Evolutionary conservation across 2,888 invertebrate genomes (phyloP).

Genomic region (Aricia artaxerxes): DNA sequence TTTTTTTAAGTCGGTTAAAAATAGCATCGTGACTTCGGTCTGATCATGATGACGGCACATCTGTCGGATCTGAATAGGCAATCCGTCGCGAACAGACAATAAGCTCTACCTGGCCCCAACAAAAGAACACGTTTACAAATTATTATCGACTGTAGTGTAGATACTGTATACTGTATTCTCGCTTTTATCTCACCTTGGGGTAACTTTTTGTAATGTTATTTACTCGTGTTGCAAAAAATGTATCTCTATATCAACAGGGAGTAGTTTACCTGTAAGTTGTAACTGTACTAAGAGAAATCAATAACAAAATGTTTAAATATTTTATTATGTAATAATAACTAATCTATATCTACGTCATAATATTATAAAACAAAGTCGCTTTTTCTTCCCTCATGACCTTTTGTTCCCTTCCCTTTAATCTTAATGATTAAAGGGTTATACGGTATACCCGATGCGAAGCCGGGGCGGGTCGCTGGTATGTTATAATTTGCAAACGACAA

Average conservation of each 20-base stretch:
- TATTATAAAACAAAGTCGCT: too few relatives aligned
- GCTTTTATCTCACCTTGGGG: not conserved
- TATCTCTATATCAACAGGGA: not conserved
- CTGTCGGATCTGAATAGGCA: not conserved
- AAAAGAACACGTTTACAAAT: constrained; percentile 4
- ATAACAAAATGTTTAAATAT: too few relatives aligned
- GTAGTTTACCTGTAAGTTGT: not conserved
- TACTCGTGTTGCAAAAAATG: not conserved
- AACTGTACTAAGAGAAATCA: too few relatives aligned
- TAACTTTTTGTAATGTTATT: not conserved
- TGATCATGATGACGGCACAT: not conserved
- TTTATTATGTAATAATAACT: too few relatives aligned
- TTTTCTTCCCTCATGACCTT: too few relatives aligned
- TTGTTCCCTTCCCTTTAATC: too few relatives aligned
- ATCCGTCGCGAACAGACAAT: not conserved
- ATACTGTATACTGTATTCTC: not conserved
- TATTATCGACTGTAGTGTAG: not conserved
- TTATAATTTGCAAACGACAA: too few relatives aligned
- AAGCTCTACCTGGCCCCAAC: not conserved
- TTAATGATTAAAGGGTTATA: too few relatives aligned
- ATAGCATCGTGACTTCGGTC: not conserved
- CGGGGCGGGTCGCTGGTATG: too few relatives aligned
- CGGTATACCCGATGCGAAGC: too few relatives aligned
- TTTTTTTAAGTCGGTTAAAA: too few relatives aligned
- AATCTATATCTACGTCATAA: too few relatives aligned